Conservation (phyloP, 2,113 vertebrate genomes). For the Chionis minor region DNA sequence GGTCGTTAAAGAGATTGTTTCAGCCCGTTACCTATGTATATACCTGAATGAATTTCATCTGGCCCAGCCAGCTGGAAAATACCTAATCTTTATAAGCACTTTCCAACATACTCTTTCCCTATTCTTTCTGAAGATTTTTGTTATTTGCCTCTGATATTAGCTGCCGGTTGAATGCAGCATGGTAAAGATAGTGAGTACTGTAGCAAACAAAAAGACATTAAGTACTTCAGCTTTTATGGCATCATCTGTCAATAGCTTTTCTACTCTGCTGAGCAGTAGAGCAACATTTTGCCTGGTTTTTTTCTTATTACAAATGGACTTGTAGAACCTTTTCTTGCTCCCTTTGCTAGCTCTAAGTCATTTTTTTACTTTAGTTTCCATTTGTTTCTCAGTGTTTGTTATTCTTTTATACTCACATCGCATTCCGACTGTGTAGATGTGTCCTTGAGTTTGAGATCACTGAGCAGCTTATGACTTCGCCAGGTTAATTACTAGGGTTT, state of each 20-base stretch:
- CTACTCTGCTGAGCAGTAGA: neutral
- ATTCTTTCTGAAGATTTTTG: neutral
- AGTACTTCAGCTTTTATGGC: neutral
- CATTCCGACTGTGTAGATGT: neutral
- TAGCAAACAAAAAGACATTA: neutral
- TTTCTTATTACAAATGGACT: neutral
- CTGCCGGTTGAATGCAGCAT: neutral
- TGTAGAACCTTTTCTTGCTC: neutral
- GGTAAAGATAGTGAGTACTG: neutral
- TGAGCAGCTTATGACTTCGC: neutral
- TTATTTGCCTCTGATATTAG: neutral
- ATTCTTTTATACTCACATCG: rapidly evolving
- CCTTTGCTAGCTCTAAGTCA: neutral
- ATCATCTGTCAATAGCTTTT: neutral
- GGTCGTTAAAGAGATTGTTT: neutral
- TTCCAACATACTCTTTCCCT: neutral
- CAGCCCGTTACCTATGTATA: neutral
- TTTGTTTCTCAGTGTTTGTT: neutral
- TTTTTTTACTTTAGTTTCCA: neutral
- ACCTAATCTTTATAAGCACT: neutral
- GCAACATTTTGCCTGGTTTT: neutral
- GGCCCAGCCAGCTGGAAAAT: neutral
- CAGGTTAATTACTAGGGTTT: neutral
- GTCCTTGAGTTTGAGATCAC: neutral
- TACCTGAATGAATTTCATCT: neutral